Percentiles rank a stretch among this genome's conserved stretches.
phyloP scores from a whole-genome alignment of 37 sponge, comb jelly and placozoan genomes.

The Haliclona indistincta region DNA sequence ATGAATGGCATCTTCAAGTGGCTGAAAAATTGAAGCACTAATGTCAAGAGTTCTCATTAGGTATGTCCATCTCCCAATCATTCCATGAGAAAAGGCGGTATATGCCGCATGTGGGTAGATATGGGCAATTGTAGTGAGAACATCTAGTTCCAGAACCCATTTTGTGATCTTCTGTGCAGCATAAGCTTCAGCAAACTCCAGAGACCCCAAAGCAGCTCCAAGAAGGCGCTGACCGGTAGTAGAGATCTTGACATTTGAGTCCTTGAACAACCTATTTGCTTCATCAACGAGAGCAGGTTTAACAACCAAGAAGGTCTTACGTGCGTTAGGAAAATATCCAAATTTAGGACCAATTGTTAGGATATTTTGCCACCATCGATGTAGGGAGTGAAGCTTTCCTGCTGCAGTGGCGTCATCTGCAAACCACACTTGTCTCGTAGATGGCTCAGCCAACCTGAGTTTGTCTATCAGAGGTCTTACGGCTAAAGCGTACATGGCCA shows the following conservation, averaged over 20 bases:
- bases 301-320: no score
- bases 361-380: no score
- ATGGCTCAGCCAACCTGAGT: no score
- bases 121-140: not conserved
- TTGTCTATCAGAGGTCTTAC: conserved; percentile 32
- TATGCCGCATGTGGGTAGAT: conserved; percentile 25
- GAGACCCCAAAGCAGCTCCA: conserved; percentile 7
- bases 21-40: no score
- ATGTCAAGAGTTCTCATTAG: no score
- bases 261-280: conserved; percentile 9
- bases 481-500: conserved; percentile 55
- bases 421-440: no score
- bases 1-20: no score
- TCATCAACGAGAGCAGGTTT: conserved; percentile 1
- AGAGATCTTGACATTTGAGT: conserved; percentile 6
- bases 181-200: not conserved
- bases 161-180: not conserved
- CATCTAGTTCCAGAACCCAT: conserved; percentile 15
- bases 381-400: no score
- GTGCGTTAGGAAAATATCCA: no score
- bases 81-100: conserved; percentile 16
- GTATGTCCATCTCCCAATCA: no score
- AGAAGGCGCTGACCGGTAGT: conserved; percentile 6
- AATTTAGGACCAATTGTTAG: no score
- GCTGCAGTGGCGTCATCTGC: no score